Percentiles rank a stretch among this genome's conserved stretches.
phyloP scores from a whole-genome alignment of 2,888 invertebrate species.

The Prenolepis imparis region DNA sequence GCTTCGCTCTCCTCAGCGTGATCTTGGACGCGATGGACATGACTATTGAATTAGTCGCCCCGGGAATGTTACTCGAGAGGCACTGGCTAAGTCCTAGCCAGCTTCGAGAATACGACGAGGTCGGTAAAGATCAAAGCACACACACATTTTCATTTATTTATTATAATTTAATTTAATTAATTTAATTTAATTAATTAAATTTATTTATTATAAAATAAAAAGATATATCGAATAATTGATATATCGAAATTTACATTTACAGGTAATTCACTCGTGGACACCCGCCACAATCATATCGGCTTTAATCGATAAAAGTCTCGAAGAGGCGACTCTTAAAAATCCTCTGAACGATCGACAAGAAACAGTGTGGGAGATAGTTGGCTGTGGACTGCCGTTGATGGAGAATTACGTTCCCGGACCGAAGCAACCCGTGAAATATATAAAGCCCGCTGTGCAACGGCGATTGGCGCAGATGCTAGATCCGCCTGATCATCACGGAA shows the following conservation, averaged over 20 bases:
- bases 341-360: slow-evolving; percentile 84
- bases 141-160: neutral
- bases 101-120: slow-evolving; percentile 86
- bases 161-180: too few species aligned
- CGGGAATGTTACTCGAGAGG: slow-evolving; percentile 90
- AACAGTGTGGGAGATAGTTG: slow-evolving; percentile 84
- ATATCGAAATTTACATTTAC: neutral
- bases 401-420: slow-evolving; percentile 84
- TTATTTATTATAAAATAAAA: slow-evolving; percentile 13
- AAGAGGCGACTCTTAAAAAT: slow-evolving; percentile 83
- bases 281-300: slow-evolving; percentile 81
- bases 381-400: slow-evolving; percentile 81
- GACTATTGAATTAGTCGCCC: slow-evolving; percentile 89
- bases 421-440: slow-evolving; percentile 87
- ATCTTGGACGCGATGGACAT: slow-evolving; percentile 88
- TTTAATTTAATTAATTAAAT: too few species aligned
- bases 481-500: slow-evolving; percentile 91
- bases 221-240: neutral
- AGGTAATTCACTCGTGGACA: slow-evolving; percentile 84
- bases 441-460: slow-evolving; percentile 88
- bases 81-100: slow-evolving; percentile 90
- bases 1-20: slow-evolving; percentile 91
- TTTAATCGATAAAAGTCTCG: slow-evolving; percentile 82
- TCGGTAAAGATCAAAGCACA: slow-evolving; percentile 57
- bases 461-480: slow-evolving; percentile 90